These are phyloP conservation scores for Rhinella marina DNA, from an alignment of 2,797 vertebrate genomes.

Conservation along the genomic window DNA sequence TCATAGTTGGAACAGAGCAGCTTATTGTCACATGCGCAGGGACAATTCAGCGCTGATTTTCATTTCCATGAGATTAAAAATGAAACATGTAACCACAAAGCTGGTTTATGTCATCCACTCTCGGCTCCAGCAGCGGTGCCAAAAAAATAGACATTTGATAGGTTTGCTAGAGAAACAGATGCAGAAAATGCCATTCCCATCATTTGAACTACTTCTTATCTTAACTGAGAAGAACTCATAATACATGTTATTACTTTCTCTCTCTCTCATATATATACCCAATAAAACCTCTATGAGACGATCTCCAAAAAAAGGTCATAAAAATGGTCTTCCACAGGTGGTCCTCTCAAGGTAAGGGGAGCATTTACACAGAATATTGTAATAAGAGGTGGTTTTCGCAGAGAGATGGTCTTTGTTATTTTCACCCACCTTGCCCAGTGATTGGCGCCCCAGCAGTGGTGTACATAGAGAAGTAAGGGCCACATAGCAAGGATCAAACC, in stretches of 20 bases:
- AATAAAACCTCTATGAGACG: too few relatives aligned
- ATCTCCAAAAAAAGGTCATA: neutral
- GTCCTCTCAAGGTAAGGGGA: neutral
- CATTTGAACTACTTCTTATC: slow-evolving; percentile 88
- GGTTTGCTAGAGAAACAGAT: slow-evolving; percentile 88
- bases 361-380: too few relatives aligned
- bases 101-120: slow-evolving; percentile 87
- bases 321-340: neutral
- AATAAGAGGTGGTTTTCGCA: neutral
- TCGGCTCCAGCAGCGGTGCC: slow-evolving; percentile 82
- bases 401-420: too few relatives aligned
- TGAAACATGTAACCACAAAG: slow-evolving; percentile 87
- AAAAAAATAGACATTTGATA: slow-evolving; percentile 90
- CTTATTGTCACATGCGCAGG: slow-evolving; percentile 77
- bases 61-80: slow-evolving; percentile 83
- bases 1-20: slow-evolving; percentile 75
- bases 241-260: slow-evolving; percentile 65
- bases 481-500: too few relatives aligned
- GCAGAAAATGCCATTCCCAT: slow-evolving; percentile 87
- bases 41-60: slow-evolving; percentile 80
- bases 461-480: too few relatives aligned
- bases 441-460: too few relatives aligned
- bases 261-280: neutral
- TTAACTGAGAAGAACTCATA: slow-evolving; percentile 84
- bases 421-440: too few relatives aligned